These are phyloP conservation scores for Lasioglossum leucozonium DNA, from an alignment of 2,888 invertebrate genomes.

Conservation along the genomic window DNA sequence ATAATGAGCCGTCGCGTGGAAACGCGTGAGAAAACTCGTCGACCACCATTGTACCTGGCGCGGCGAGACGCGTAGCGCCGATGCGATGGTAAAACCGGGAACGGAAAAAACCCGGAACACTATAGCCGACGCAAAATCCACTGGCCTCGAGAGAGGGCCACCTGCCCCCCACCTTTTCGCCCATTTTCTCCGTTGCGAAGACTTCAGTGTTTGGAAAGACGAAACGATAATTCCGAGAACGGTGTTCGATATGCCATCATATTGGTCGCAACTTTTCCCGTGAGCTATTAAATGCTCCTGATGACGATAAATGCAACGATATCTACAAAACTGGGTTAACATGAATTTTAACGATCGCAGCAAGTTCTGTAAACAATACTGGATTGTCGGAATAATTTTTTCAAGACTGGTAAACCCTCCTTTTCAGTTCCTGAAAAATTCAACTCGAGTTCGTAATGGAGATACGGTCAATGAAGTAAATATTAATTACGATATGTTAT, in stretches of 20 bases:
- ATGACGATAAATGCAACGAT: no score
- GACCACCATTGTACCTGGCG: slow-evolving; percentile 56
- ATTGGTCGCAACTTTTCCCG: no score
- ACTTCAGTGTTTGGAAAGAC: background rate
- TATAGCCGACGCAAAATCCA: background rate
- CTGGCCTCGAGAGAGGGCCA: background rate
- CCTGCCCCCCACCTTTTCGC: background rate
- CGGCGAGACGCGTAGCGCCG: no score
- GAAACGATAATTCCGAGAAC: background rate
- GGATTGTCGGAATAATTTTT: background rate
- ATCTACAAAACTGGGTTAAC: no score
- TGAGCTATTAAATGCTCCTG: no score
- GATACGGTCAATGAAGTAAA: background rate
- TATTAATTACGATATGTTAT: background rate
- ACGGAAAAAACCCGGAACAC: slow-evolving; percentile 16
- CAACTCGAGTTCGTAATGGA: background rate
- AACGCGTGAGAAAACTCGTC: slow-evolving; percentile 69
- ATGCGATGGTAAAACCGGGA: slow-evolving; percentile 21
- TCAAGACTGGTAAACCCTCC: background rate
- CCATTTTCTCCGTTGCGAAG: background rate
- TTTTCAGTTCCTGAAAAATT: background rate
- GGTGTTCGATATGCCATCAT: no score
- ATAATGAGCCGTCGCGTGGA: slow-evolving; percentile 65
- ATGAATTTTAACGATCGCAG: no score
- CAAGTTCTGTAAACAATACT: background rate